These are phyloP conservation scores for Alviniconcha strummeri DNA, from an alignment of 2,888 invertebrate species.

Conservation along the genomic window DNA sequence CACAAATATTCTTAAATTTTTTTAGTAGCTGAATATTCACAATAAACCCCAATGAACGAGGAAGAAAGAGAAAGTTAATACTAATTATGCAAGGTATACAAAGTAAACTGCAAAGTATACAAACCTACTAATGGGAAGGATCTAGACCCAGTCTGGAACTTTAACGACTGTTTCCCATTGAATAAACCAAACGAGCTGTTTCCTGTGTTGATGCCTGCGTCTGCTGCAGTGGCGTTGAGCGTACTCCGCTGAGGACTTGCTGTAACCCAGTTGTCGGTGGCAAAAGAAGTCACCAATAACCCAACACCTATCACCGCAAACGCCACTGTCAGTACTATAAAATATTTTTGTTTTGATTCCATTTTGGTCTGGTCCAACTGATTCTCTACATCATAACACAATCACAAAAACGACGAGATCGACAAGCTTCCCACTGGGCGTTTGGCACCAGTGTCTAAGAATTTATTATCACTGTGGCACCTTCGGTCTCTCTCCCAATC, in stretches of 20 bases:
- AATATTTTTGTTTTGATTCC: conserved; percentile 84
- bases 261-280: conserved; percentile 89
- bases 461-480: neutral
- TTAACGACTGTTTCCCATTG: conserved; percentile 87
- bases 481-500: neutral
- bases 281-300: conserved; percentile 86
- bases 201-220: conserved; percentile 26
- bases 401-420: neutral
- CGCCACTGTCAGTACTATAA: conserved; percentile 88
- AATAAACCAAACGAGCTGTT: conserved; percentile 85
- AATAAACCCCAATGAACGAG: no score
- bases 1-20: no score
- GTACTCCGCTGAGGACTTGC: conserved; percentile 80
- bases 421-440: neutral
- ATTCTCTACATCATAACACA: neutral
- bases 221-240: conserved; percentile 30
- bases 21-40: no score
- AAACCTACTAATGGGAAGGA: conserved; percentile 79
- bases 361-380: conserved; percentile 69
- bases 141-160: conserved; percentile 88
- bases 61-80: no score
- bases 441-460: neutral
- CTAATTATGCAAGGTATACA: no score
- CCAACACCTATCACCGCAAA: conserved; percentile 86
- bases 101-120: neutral